A percentile compares a stretch with the other conserved stretches of the same genome.
Conservation (phyloP, 2,888 invertebrate species). For the Mimachlamys varia region DNA sequence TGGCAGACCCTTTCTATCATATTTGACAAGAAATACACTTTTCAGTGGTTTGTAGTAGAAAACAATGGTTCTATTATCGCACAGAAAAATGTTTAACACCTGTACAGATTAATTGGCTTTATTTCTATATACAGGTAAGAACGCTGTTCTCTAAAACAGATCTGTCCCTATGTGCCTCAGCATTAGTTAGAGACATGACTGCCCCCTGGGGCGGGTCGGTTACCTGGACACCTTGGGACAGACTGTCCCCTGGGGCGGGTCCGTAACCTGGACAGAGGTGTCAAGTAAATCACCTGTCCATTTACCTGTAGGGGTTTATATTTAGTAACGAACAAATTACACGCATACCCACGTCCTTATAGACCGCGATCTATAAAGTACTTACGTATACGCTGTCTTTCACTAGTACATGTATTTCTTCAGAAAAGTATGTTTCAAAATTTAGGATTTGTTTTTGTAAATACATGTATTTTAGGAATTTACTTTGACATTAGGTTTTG, state of each 20-base stretch:
- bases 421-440: neutral
- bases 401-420: no score
- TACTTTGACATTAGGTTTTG: no score
- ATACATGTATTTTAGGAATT: no score
- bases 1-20: no score
- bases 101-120: neutral
- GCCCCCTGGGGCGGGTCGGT: neutral
- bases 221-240: constrained; percentile 4
- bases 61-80: neutral
- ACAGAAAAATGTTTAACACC: neutral
- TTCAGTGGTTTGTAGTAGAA: neutral
- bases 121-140: neutral
- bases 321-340: neutral
- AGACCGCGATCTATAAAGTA: neutral
- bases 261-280: constrained; percentile 4
- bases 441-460: neutral
- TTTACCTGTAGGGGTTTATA: constrained; percentile 3
- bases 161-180: neutral
- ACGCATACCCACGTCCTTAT: neutral
- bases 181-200: neutral
- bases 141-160: neutral
- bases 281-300: constrained; percentile 12
- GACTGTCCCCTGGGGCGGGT: neutral
- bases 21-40: no score
- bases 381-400: no score